Evolutionary conservation across 2,797 vertebrate genomes (phyloP).

Genomic region (Harpagifer antarcticus): DNA sequence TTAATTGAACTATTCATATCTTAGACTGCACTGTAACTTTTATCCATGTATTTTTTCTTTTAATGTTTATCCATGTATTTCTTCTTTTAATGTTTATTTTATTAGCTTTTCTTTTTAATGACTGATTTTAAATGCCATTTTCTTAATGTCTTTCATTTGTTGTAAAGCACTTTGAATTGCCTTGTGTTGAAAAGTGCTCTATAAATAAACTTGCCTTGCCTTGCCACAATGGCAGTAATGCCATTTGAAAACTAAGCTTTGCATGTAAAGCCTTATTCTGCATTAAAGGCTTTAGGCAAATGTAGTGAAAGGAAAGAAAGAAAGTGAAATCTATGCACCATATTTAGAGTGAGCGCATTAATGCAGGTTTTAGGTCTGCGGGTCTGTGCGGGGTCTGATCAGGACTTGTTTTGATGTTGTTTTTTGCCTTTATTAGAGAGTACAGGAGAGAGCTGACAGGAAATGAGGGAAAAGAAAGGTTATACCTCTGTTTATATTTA

Average conservation of each 20-base stretch:
- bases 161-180: too few species aligned
- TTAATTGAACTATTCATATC: too few species aligned
- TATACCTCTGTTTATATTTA: too few species aligned
- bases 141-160: too few species aligned
- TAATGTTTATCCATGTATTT: too few species aligned
- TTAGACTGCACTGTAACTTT: too few species aligned
- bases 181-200: too few species aligned
- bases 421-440: constrained; percentile 16
- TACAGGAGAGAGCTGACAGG: constrained; percentile 16
- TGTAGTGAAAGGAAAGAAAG: not conserved
- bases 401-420: constrained; percentile 4
- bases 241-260: not conserved
- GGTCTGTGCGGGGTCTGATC: not conserved
- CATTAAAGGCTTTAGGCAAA: not conserved
- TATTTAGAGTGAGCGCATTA: not conserved
- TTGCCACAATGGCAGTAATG: not conserved
- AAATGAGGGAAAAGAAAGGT: constrained; percentile 23
- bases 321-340: not conserved
- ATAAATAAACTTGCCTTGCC: too few species aligned
- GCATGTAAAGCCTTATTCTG: not conserved
- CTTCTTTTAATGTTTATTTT: too few species aligned
- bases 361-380: not conserved
- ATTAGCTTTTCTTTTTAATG: too few species aligned
- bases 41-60: too few species aligned
- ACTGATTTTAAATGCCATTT: too few species aligned